phyloP scores from a whole-genome alignment of 1,140 invertebrate genomes.

The Papilio xuthus region DNA sequence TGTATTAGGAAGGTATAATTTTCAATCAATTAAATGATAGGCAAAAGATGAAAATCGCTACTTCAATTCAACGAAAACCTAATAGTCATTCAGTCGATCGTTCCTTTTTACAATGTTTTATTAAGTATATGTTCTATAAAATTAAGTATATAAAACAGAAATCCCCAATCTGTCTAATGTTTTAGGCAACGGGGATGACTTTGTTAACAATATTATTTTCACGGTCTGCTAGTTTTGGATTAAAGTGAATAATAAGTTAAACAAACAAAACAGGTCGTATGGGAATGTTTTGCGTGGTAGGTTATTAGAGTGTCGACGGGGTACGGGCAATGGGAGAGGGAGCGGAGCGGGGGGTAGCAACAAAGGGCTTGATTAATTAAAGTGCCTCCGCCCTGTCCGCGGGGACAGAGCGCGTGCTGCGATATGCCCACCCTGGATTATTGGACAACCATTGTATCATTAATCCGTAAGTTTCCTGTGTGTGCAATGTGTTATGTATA shows the following conservation, averaged over 20 bases:
- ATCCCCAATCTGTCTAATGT: background rate
- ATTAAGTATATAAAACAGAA: background rate
- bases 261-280: constrained; percentile 58
- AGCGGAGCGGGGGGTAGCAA: constrained; percentile 57
- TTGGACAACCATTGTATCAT: constrained; percentile 54
- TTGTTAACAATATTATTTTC: constrained; percentile 21
- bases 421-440: constrained; percentile 58
- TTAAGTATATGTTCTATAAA: background rate
- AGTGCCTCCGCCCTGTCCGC: constrained; percentile 68
- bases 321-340: constrained; percentile 45
- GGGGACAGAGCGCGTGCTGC: constrained; percentile 52
- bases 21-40: background rate
- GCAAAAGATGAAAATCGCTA: background rate
- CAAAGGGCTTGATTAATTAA: constrained; percentile 77
- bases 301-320: constrained; percentile 57
- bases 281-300: constrained; percentile 67
- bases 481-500: background rate
- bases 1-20: background rate
- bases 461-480: background rate
- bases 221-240: constrained; percentile 50
- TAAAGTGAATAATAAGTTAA: constrained; percentile 60
- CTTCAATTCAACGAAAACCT: too few species aligned
- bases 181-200: background rate
- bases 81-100: too few species aligned
- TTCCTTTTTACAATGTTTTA: too few species aligned